Percentiles rank a stretch among this genome's conserved stretches.
phyloP scores from a whole-genome alignment of 1,140 invertebrate species.

The Vollenhovia emeryi region DNA sequence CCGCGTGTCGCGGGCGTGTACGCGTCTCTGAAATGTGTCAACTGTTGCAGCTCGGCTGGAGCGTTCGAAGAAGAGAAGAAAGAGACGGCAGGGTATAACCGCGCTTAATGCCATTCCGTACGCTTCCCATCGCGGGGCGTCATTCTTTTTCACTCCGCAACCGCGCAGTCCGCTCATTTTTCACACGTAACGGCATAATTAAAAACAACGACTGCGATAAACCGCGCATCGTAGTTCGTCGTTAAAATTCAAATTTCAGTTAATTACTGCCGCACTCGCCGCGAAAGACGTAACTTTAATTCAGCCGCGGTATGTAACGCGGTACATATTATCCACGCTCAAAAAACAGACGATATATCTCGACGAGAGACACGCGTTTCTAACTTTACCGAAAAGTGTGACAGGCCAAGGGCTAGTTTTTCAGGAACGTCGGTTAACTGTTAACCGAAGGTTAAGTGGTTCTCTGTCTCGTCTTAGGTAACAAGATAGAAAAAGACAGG shows the following conservation, averaged over 20 bases:
- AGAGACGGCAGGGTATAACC: neutral
- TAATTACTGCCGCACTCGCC: slow-evolving; percentile 17
- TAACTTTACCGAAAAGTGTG: neutral
- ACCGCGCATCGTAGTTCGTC: slow-evolving; percentile 5
- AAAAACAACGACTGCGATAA: slow-evolving; percentile 43
- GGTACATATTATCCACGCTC: neutral
- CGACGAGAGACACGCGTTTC: neutral
- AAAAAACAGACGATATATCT: neutral
- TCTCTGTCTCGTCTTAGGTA: too few species aligned
- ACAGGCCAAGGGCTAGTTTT: neutral
- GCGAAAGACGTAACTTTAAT: slow-evolving; percentile 38
- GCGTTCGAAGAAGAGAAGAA: neutral
- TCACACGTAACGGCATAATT: slow-evolving; percentile 29
- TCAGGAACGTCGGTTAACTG: too few species aligned
- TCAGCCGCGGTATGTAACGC: neutral
- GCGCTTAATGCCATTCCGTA: neutral
- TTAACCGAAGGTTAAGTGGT: too few species aligned
- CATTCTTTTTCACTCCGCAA: neutral
- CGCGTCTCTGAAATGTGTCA: neutral
- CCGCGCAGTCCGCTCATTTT: neutral
- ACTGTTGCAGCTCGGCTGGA: neutral
- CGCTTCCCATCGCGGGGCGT: neutral
- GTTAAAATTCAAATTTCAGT: slow-evolving; percentile 57
- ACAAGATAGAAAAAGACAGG: too few species aligned
- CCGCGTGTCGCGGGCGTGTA: neutral